Evolutionary conservation across 1,140 invertebrate genomes (phyloP), one percentile per base, ranked within the genome.

Genomic region (Laupala kohalensis): DNA sequence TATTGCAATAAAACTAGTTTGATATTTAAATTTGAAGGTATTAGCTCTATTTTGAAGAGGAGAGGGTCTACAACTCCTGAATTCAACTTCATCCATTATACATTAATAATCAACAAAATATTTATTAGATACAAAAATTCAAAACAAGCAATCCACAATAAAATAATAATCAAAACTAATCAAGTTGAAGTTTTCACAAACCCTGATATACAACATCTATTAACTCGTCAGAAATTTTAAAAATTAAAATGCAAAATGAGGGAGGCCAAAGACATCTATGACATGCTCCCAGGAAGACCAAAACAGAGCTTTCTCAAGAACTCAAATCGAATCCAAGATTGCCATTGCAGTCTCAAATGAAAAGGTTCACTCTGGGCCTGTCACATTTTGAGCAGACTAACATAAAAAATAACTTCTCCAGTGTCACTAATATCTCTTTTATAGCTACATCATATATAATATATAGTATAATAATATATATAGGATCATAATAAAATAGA

Each of bases 401-500:
- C 74, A 76, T 74, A 75, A 76, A 76, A 76, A 76, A 76, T 76
- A 76, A 74, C 68, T 66, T 72, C 75, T 76, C 73, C 73, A 72
- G 74, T 76, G 75, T 75, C 74, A 73, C 72, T 76, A 75, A 74
- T 75, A 72, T 75, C 64, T 75, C 70, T 75, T 71, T 75, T 74
- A 75, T 73, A 75, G 72, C 75, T 76, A 75, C 72, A 63, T 73
- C 67, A 71, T 75, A 75, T 74, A 73, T 74, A 74, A 74, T 75
- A 74, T 76, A 75, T 75, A 76, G 74, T 76, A 75, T 73, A 71
- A 73, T 75, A 71, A 74, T 71, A 74, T 74, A 75, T 74, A 75
- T 75, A 76, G 75, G 75, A 75, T 74, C 71, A 74, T 76, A 76
- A 76, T 76, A 76, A 76, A 76, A 76, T 76, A 76, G 75, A 76